These are phyloP conservation scores for Spilogale gracilis DNA, from an alignment of 2,113 vertebrate genomes.

Conservation along the genomic window DNA sequence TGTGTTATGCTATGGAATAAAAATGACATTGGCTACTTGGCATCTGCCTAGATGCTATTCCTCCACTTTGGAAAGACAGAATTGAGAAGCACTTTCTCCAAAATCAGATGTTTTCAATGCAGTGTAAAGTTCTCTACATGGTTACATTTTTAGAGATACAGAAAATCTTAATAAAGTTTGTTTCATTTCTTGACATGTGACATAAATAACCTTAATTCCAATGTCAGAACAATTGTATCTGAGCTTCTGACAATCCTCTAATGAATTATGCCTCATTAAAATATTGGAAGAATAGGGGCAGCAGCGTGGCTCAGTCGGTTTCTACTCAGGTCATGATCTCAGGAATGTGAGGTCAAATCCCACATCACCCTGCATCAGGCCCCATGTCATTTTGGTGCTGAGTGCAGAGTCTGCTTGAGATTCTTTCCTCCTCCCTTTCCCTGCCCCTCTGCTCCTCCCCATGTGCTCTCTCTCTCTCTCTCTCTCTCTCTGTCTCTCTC, in stretches of 20 bases:
- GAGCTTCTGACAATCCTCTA: neutral
- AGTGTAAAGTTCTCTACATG: neutral
- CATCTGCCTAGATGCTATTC: neutral
- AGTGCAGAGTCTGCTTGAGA: neutral
- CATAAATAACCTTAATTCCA: neutral
- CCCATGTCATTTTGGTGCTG: neutral
- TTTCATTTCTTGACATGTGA: slow-evolving; percentile 8
- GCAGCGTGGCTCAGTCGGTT: neutral
- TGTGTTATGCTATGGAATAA: neutral
- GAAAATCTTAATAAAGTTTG: neutral
- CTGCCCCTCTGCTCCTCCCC: neutral
- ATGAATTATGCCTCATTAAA: neutral
- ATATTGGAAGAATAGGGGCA: neutral
- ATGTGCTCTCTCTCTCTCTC: neutral
- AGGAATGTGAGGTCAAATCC: neutral
- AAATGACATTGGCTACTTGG: neutral
- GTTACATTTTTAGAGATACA: neutral
- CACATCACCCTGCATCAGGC: neutral
- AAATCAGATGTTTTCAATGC: neutral
- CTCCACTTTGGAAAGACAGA: neutral
- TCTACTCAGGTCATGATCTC: neutral
- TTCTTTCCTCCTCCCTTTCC: neutral
- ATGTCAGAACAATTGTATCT: neutral
- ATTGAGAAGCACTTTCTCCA: neutral
- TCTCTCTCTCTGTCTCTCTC: neutral